phyloP scores from a whole-genome alignment of 2,888 invertebrate genomes.

The Pogonocherus hispidulus region DNA sequence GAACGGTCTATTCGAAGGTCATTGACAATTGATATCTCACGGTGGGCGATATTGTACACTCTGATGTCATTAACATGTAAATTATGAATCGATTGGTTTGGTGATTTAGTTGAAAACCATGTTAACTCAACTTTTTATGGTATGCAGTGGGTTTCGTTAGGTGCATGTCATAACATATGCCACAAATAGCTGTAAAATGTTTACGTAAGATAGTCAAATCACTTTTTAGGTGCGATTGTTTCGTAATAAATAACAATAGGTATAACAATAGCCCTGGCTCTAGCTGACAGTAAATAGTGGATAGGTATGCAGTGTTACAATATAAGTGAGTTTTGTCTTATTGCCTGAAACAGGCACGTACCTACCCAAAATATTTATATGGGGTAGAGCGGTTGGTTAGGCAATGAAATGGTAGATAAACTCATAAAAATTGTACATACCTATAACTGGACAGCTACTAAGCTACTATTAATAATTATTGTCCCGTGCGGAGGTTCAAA shows the following conservation, averaged over 20 bases:
- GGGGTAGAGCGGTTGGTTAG: no score
- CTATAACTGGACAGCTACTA: no score
- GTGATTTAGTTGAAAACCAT: neutral
- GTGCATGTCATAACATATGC: neutral
- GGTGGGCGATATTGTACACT: neutral
- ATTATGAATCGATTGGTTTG: neutral
- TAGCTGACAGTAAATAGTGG: neutral
- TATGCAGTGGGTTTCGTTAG: conserved; percentile 5
- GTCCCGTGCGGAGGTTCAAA: no score
- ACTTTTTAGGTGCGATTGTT: neutral
- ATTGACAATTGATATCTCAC: conserved; percentile 3
- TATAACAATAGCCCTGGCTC: no score
- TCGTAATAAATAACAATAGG: no score
- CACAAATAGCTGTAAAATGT: neutral
- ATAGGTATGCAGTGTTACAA: no score
- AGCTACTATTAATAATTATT: no score
- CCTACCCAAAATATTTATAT: no score
- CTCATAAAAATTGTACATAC: no score
- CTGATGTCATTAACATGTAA: conserved; percentile 10
- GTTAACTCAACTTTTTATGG: neutral
- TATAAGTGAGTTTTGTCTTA: no score
- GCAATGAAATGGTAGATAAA: no score
- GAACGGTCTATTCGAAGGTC: conserved; percentile 9
- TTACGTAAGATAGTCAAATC: neutral
- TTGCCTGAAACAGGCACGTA: no score